phyloP scores from a whole-genome alignment of 2,797 vertebrate species.

The Sebastes minor region DNA sequence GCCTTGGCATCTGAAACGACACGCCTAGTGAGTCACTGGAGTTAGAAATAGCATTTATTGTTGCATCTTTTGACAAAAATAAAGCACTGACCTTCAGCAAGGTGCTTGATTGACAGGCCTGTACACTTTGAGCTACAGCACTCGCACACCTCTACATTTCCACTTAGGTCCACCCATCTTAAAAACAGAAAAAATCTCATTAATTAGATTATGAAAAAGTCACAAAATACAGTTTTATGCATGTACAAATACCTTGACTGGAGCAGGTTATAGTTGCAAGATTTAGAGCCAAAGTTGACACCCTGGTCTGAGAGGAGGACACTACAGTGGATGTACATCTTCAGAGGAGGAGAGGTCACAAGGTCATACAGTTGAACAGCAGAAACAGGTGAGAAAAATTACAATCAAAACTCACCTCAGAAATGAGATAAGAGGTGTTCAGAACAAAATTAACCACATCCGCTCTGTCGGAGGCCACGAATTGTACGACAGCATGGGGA shows the following conservation, averaged over 20 bases:
- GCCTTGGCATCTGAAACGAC: constrained; percentile 53
- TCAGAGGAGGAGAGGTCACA: background rate
- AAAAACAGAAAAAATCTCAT: background rate
- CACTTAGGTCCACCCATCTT: constrained; percentile 77
- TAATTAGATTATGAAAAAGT: background rate
- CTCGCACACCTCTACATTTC: constrained; percentile 53
- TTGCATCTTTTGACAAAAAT: background rate
- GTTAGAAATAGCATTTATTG: background rate
- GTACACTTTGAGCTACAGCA: constrained; percentile 77
- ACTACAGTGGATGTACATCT: constrained; percentile 77
- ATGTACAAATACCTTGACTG: constrained; percentile 59
- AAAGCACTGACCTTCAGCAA: constrained; percentile 47
- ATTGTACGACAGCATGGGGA: constrained; percentile 40
- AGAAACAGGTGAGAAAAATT: accelerated
- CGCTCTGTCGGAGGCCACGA: constrained; percentile 37
- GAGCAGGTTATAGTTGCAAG: constrained; percentile 75
- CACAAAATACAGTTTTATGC: background rate
- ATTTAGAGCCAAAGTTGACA: constrained; percentile 63
- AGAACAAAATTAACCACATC: constrained; percentile 65
- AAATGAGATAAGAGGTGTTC: constrained; percentile 57
- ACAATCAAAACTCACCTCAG: constrained; percentile 54
- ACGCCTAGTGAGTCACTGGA: background rate
- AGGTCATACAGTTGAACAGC: background rate
- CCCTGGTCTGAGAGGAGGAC: constrained; percentile 58
- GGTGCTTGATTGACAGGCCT: constrained; percentile 25